phyloP scores from a whole-genome alignment of 2,888 invertebrate species.

The Hecatera dysodea region DNA sequence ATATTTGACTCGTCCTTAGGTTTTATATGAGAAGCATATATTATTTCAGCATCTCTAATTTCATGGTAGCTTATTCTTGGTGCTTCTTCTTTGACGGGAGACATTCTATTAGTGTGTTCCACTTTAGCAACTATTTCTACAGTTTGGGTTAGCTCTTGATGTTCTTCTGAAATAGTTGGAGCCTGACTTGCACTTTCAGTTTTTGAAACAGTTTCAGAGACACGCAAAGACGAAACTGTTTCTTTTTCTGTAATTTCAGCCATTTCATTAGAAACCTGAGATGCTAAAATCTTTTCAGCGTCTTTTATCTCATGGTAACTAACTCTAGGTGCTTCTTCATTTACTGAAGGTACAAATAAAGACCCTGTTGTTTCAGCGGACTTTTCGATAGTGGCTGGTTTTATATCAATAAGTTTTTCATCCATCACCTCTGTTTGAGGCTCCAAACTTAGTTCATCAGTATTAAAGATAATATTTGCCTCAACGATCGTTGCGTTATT shows the following conservation, averaged over 20 bases:
- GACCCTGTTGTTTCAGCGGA: conserved; percentile 2
- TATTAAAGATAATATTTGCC: not conserved
- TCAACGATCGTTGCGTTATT: not conserved
- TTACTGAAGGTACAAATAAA: conserved; percentile 20
- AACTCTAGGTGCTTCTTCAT: conserved; percentile 59
- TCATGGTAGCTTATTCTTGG: conserved; percentile 67
- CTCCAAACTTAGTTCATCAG: conserved; percentile 16
- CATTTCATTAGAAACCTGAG: conserved; percentile 36
- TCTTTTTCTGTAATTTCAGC: conserved; percentile 14
- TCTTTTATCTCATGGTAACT: conserved; percentile 72
- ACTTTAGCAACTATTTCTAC: not conserved
- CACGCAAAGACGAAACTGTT: conserved; percentile 50
- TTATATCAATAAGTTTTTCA: conserved; percentile 2
- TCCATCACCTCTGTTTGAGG: not conserved
- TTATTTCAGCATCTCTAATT: conserved; percentile 72
- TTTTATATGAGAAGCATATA: conserved; percentile 55
- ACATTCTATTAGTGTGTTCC: conserved; percentile 22
- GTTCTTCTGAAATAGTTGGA: not conserved
- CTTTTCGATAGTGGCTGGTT: conserved; percentile 5
- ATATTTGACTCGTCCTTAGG: conserved; percentile 6
- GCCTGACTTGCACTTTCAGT: conserved; percentile 22
- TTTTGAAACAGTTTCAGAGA: conserved; percentile 48
- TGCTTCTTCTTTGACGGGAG: conserved; percentile 57
- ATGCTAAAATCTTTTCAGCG: conserved; percentile 69
- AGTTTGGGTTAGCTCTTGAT: not conserved